Evolutionary conservation across 2,888 invertebrate species (phyloP).

Genomic region (Pyrochroa serraticornis): DNA sequence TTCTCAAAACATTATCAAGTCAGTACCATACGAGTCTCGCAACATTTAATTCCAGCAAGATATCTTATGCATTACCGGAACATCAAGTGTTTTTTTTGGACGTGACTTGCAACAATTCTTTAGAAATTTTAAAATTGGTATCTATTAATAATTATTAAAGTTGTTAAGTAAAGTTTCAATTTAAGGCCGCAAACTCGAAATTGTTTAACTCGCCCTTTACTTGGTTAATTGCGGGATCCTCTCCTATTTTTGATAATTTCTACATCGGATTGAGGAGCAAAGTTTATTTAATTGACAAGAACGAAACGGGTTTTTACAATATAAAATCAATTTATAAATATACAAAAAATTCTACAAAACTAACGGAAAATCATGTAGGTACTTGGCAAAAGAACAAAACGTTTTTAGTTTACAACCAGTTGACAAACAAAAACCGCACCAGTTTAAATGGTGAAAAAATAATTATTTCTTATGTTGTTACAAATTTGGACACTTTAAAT

Average conservation of each 20-base stretch:
- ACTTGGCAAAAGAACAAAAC: slow-evolving; percentile 19
- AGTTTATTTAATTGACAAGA: slow-evolving; percentile 37
- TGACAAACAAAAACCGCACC: slow-evolving; percentile 35
- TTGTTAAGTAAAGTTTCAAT: slow-evolving; percentile 1
- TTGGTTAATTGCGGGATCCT: slow-evolving; percentile 39
- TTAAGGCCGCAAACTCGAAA: slow-evolving; percentile 37
- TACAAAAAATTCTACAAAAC: slow-evolving; percentile 22
- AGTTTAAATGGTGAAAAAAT: slow-evolving; percentile 45
- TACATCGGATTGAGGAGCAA: slow-evolving; percentile 40
- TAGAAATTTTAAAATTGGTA: slow-evolving; percentile 31
- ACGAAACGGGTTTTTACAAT: slow-evolving; percentile 12
- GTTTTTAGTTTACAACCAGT: slow-evolving; percentile 9
- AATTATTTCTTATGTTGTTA: slow-evolving; percentile 49
- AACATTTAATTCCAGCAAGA: not conserved
- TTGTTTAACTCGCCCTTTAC: slow-evolving; percentile 41
- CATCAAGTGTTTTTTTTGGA: slow-evolving; percentile 40
- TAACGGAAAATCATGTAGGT: slow-evolving; percentile 28
- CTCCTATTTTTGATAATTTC: slow-evolving; percentile 13
- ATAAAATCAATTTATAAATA: slow-evolving; percentile 42
- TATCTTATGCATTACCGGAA: slow-evolving; percentile 16
- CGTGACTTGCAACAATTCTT: slow-evolving; percentile 31
- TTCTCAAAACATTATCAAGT: slow-evolving; percentile 26
- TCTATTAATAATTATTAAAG: not conserved
- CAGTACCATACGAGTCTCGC: slow-evolving; percentile 7
- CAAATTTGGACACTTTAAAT: slow-evolving; percentile 53